phyloP scores from a whole-genome alignment of 2,888 invertebrate species.

The Ophonus ardosiacus region DNA sequence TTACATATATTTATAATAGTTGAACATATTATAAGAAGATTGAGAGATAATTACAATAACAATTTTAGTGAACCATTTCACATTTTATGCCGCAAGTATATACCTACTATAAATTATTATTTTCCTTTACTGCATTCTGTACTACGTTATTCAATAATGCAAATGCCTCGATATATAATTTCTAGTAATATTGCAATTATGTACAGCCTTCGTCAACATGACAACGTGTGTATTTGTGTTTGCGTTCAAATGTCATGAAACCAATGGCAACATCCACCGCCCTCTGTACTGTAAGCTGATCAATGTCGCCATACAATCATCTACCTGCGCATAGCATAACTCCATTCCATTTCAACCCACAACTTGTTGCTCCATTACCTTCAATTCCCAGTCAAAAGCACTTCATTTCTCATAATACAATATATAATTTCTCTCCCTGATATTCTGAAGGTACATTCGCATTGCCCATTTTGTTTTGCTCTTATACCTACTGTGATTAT shows the following conservation, averaged over 20 bases:
- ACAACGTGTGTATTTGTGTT: constrained; percentile 4
- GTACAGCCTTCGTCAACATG: neutral
- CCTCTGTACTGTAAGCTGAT: constrained; percentile 27
- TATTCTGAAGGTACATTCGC: no score
- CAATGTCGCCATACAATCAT: constrained; percentile 32
- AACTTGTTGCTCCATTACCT: constrained; percentile 53
- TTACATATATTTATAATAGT: no score
- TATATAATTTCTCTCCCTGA: no score
- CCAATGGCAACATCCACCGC: constrained; percentile 13
- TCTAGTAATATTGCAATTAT: neutral
- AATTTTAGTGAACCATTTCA: neutral
- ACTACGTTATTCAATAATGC: neutral
- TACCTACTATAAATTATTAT: no score
- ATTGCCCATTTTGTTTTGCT: no score
- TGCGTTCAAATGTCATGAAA: neutral
- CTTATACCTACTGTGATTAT: no score
- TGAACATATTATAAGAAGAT: no score
- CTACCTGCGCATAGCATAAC: constrained; percentile 24
- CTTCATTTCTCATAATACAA: constrained; percentile 1
- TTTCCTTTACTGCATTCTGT: no score
- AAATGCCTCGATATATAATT: neutral
- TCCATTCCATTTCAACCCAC: constrained; percentile 24
- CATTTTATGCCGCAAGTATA: no score
- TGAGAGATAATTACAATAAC: no score
- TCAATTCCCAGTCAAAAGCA: constrained; percentile 31